phyloP scores from a whole-genome alignment of 2,888 invertebrate species.

The Dysmachus trigonus region DNA sequence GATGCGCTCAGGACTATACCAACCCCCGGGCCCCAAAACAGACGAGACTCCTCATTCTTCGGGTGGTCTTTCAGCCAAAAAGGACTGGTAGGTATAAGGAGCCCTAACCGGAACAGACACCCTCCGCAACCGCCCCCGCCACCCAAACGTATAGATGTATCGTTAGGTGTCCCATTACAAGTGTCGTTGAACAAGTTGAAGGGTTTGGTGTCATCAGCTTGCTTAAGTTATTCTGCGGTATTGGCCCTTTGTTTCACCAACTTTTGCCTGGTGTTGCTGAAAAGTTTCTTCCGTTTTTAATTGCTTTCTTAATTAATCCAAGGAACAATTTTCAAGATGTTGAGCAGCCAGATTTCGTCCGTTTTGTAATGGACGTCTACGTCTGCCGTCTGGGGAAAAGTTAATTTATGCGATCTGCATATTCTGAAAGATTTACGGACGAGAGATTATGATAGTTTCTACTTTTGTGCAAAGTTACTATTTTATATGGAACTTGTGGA shows the following conservation, averaged over 20 bases:
- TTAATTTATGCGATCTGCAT: neutral
- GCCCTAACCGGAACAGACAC: neutral
- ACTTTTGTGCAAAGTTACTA: neutral
- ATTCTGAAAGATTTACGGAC: neutral
- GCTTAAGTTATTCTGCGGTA: conserved; percentile 42
- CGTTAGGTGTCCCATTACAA: conserved; percentile 34
- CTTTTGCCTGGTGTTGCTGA: neutral
- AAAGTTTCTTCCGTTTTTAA: conserved; percentile 39
- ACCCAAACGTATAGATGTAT: neutral
- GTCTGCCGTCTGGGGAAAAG: neutral
- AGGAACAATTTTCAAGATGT: conserved; percentile 16
- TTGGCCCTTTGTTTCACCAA: conserved; percentile 1
- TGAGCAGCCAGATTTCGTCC: conserved; percentile 5
- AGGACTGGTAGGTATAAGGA: neutral
- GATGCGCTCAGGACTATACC: neutral
- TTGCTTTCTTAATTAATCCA: conserved; percentile 43
- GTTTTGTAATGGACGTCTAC: neutral
- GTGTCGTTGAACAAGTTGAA: conserved; percentile 25
- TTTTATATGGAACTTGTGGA: neutral
- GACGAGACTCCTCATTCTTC: neutral
- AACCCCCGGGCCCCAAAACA: neutral
- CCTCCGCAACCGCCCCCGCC: neutral
- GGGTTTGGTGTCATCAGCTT: conserved; percentile 31
- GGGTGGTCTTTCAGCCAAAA: neutral
- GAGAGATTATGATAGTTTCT: neutral